Base-by-base conservation (phyloP, 2,113 vertebrate species). In the Paratilapia polleni region DNA sequence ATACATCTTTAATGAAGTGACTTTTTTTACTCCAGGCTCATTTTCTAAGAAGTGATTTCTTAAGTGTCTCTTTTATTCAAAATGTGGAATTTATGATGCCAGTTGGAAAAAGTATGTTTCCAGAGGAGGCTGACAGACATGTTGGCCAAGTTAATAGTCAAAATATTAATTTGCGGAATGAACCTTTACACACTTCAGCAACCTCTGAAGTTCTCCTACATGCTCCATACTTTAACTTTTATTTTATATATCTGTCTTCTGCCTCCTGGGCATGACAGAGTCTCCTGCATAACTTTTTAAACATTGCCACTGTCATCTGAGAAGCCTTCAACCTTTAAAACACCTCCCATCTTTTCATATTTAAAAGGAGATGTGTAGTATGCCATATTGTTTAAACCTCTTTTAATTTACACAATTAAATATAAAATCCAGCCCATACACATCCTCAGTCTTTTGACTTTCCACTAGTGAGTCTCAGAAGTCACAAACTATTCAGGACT, bases 401-500 rank as follows among this genome's bases (percentile, higher is more conserved):
- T 24, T 19, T 20, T 57, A 3, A 19, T 15, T 66, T 26, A 41
- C 20, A 6, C 34, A 15, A 14, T 34, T 15, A 17, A 22, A 76
- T 26, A 14, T 9, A 17, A 26, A 77, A 68, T 74, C 10, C 56
- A 85, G 22, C 20, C 2, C 4, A 8, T 80, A 26, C 20, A 58
- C n/a, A 49, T 57, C 80, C 47, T 78, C 56, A 10, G 11, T 78
- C 36, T 60, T 20, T 78, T 19, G 58, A 54, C 41, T 41, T 31
- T 81, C 7, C 19, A 43, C 38, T 38, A 3, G 20, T 82, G 13
- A 14, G 12, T 17, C n/a, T 78, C 56, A 54, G 28, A 68, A 70
- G 19, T 41, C n/a, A 58, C 58, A 20, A 66, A 54, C 34, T 54
- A 24, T 79, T 75, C 70, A 77, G 31, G 64, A 56, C 76, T 80